These are phyloP conservation scores for Pseudeuparius sepicola DNA, from an alignment of 2,888 invertebrate species.

Conservation along the genomic window DNA sequence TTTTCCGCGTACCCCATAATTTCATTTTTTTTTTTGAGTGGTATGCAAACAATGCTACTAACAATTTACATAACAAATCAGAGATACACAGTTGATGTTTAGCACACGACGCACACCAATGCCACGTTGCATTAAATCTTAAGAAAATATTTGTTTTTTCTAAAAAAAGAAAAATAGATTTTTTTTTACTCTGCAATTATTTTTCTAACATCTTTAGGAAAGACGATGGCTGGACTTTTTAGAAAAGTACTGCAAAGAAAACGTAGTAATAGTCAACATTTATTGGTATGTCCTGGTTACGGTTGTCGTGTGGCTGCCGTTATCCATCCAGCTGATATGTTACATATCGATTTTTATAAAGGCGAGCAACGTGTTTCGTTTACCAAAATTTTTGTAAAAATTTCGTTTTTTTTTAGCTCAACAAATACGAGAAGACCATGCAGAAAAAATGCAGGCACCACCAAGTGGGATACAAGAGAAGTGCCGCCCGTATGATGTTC, in stretches of 20 bases:
- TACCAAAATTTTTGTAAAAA: not conserved
- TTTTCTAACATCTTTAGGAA: conserved; percentile 39
- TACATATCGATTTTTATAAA: conserved; percentile 63
- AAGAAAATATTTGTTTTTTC: conserved; percentile 1
- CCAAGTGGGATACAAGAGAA: conserved; percentile 52
- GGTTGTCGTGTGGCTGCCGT: conserved; percentile 68
- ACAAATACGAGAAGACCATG: conserved; percentile 52
- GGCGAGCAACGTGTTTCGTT: conserved; percentile 34
- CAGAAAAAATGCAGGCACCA: conserved; percentile 51
- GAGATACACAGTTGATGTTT: no score
- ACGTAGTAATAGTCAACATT: conserved; percentile 49
- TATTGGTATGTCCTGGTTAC: conserved; percentile 73
- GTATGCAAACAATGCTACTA: no score
- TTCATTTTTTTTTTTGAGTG: no score
- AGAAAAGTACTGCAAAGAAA: conserved; percentile 69
- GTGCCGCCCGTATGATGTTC: conserved; percentile 61
- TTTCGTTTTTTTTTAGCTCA: conserved; percentile 44
- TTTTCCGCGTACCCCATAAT: no score
- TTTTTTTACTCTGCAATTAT: conserved; percentile 9
- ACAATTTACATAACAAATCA: no score
- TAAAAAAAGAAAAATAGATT: conserved; percentile 1
- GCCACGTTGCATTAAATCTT: no score
- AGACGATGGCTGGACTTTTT: conserved; percentile 65
- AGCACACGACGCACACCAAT: no score
- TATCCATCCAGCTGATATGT: conserved; percentile 62